A percentile compares a stretch with the other conserved stretches of the same genome.
These are phyloP conservation scores for Automeris io DNA, from an alignment of 2,888 invertebrate genomes.

Conservation along the genomic window DNA sequence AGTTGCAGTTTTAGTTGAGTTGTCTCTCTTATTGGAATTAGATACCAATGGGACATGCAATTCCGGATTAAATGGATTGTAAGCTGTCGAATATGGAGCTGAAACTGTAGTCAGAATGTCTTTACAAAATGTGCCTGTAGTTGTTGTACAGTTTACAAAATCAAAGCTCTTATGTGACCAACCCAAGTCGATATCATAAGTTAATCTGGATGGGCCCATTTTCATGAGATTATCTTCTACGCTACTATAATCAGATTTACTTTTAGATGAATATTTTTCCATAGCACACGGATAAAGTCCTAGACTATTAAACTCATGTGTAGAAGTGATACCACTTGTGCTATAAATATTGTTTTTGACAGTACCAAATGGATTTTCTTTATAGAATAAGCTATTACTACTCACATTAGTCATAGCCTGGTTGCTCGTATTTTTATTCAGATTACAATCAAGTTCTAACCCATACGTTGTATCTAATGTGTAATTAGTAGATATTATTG, in stretches of 20 bases:
- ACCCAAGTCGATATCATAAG: slow-evolving; percentile 68
- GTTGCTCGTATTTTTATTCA: slow-evolving; percentile 44
- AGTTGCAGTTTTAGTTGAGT: slow-evolving; percentile 32
- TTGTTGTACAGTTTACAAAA: slow-evolving; percentile 60
- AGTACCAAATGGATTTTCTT: slow-evolving; percentile 58
- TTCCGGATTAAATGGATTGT: slow-evolving; percentile 68
- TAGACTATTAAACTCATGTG: slow-evolving; percentile 63
- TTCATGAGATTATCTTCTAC: slow-evolving; percentile 69
- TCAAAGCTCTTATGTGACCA: slow-evolving; percentile 72
- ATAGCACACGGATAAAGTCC: slow-evolving; percentile 69
- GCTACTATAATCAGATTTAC: slow-evolving; percentile 55
- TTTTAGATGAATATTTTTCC: slow-evolving; percentile 64
- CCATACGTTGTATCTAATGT: slow-evolving; percentile 50
- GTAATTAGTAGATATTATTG: slow-evolving; percentile 50
- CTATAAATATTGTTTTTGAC: slow-evolving; percentile 65
- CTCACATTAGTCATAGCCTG: slow-evolving; percentile 42
- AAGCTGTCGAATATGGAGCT: slow-evolving; percentile 51
- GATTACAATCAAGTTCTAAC: slow-evolving; percentile 61
- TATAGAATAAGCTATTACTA: slow-evolving; percentile 60
- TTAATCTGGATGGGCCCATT: slow-evolving; percentile 62
- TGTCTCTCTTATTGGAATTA: slow-evolving; percentile 53
- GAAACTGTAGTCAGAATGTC: slow-evolving; percentile 52
- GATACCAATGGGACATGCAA: slow-evolving; percentile 63
- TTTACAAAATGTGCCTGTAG: slow-evolving; percentile 50
- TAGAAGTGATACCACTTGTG: slow-evolving; percentile 61